Evolutionary conservation across 2,113 vertebrate genomes (phyloP), one percentile per base, ranked within the genome.

Genomic region (Gopherus flavomarginatus): DNA sequence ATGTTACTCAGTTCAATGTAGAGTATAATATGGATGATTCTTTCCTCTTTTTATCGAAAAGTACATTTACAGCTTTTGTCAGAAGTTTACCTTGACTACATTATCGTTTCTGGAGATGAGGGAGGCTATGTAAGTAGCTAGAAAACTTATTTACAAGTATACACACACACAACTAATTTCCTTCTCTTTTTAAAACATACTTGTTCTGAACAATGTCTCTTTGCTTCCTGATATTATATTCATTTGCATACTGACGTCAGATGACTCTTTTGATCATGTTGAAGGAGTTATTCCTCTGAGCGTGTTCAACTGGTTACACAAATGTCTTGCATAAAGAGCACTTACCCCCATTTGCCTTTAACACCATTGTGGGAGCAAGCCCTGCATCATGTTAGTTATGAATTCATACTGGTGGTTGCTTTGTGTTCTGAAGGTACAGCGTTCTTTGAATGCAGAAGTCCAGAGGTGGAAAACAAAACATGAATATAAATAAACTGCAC

Each of bases 41-140:
- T 83, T 97, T 92, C 86, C 86, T 85, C 78, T 94, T 96, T 87
- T 47, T 11, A 81, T 79, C 81, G 81, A 90, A 90, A 96, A 87
- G 83, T 26, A 87, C 16, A 38, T 94, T 94, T 96, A 93, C 86
- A 94, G 81, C 16, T 96, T 93, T 88, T 91, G 81, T 96, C 94
- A 79, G 35, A 90, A 75, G 75, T 95, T 94, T 93, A 85, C 89
- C 89, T 88, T 86, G 89, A 95, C 92, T 89, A 42, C 31, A 21
- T 91, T 89, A 85, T 54, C 8, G 8, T 27, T 84, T 88, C 81
- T 72, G 56, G 87, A 94, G 53, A 72, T 81, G 87, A 49, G 83
- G 88, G 85, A 86, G 49, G n/a, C 9, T 86, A 65, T 88, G 5
- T 57, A 90, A 88, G 24, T 72, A 92, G 85, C n/a, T 62, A 5